These are phyloP conservation scores for Thalassaphorura encarpata DNA, from an alignment of 1,140 invertebrate genomes.

Conservation along the genomic window DNA sequence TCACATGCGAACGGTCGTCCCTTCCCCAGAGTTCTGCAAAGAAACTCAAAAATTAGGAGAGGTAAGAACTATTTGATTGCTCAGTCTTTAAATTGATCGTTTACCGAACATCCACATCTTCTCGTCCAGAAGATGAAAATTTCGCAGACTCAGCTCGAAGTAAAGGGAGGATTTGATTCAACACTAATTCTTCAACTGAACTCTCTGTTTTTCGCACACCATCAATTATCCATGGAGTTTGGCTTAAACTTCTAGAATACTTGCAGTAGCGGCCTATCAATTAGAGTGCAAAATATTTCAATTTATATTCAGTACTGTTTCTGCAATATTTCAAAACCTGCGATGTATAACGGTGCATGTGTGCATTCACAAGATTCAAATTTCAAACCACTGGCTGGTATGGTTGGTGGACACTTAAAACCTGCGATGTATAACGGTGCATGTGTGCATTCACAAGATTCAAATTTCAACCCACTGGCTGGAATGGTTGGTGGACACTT, in stretches of 20 bases:
- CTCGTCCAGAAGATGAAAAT: conserved; percentile 82
- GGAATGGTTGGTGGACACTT: conserved; percentile 15
- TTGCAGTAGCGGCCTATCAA: conserved; percentile 71
- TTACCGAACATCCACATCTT: conserved; percentile 77
- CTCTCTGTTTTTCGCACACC: conserved; percentile 66
- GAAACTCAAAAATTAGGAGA: background rate
- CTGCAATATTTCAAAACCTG: conserved; percentile 13
- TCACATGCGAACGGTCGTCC: conserved; percentile 81
- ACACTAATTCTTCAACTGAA: conserved; percentile 86
- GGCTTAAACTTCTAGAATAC: conserved; percentile 69
- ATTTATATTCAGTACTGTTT: background rate
- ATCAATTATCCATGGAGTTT: conserved; percentile 88
- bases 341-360: conserved; percentile 25
- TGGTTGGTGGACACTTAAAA: conserved; percentile 13
- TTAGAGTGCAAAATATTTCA: background rate
- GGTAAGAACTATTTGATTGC: background rate
- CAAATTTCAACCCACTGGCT: conserved; percentile 4
- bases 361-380: conserved; percentile 11
- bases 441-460: conserved; percentile 15
- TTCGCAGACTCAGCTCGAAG: conserved; percentile 48
- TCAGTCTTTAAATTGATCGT: background rate
- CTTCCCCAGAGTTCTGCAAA: conserved; percentile 57
- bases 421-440: conserved; percentile 25
- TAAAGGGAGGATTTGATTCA: conserved; percentile 44
- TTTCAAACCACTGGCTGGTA: conserved; percentile 8